Conservation (phyloP, 2,797 vertebrate genomes). For the Sebastes dallii region DNA sequence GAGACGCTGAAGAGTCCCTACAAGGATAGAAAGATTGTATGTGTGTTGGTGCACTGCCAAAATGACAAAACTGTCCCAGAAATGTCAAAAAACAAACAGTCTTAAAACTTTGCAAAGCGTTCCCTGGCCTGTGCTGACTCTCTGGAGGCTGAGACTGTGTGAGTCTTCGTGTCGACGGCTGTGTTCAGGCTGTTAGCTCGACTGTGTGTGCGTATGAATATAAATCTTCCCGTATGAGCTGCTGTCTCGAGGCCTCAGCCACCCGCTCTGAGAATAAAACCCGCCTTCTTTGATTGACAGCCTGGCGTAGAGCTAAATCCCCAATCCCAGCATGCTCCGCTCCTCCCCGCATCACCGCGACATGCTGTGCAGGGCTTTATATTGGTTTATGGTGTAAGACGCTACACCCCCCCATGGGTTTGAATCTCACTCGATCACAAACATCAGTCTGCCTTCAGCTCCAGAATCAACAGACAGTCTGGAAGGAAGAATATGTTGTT, state of each 20-base stretch:
- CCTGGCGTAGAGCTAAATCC: constrained; percentile 7
- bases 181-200: background rate
- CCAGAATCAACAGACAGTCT: background rate
- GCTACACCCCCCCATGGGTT: background rate
- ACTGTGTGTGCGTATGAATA: background rate
- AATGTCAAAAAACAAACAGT: constrained; percentile 50
- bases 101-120: constrained; percentile 36
- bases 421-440: constrained; percentile 10
- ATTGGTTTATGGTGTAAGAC: background rate
- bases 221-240: constrained; percentile 12
- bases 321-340: constrained; percentile 49
- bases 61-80: constrained; percentile 46
- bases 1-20: background rate
- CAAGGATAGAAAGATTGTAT: background rate
- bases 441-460: background rate
- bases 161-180: background rate
- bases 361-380: constrained; percentile 6
- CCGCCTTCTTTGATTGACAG: constrained; percentile 42
- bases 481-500: background rate
- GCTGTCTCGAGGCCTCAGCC: background rate
- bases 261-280: constrained; percentile 30
- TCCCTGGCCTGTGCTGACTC: background rate
- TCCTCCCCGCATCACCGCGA: background rate
- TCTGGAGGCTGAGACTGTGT: constrained; percentile 4
- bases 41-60: constrained; percentile 7